Evolutionary conservation across 2,888 invertebrate species (phyloP), one percentile per base, ranked within the genome.

Genomic region (Cataglyphis livida): DNA sequence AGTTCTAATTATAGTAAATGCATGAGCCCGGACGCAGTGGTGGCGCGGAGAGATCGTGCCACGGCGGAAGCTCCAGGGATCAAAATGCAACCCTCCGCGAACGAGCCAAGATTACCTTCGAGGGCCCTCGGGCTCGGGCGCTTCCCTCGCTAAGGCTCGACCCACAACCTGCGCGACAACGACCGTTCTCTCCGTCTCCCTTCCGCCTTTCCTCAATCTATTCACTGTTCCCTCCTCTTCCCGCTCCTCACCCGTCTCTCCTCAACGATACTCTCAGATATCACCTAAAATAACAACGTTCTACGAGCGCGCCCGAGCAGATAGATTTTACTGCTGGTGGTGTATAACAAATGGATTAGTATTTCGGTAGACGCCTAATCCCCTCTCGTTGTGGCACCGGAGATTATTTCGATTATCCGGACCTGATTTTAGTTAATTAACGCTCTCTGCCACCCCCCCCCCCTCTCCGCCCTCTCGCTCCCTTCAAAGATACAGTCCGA

Each of bases 241-340:
- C n/a, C 51, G n/a, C n/a, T 7, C 7, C 51, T 51, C 79, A 57
- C 59, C 12, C 61, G 32, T 71, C 59, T 59, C 59, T 70, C 78
- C 81, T 81, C 79, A 74, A 83, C 85, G 25, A 57, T 83, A 79
- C 84, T 85, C 88, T 87, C 85, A 86, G 86, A 91, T 90, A 92
- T 92, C 90, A 91, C 93, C 93, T 93, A 93, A 93, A 93, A 93
- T 93, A 93, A 93, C 93, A 93, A 89, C 88, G 83, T 79, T 83
- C 86, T 81, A 70, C 81, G 54, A 82, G 81, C 70, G 44, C 81
- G 65, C 74, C 68, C 85, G 83, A 66, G 75, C 48, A 87, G 76
- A 85, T 87, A 85, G 83, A 90, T 90, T 90, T 90, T 88, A 88
- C 88, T 82, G 89, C 84, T 38, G 74, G 32, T 73, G 66, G 68